Conservation (phyloP, 2,888 invertebrate species). For the Heliconius charithonia region DNA sequence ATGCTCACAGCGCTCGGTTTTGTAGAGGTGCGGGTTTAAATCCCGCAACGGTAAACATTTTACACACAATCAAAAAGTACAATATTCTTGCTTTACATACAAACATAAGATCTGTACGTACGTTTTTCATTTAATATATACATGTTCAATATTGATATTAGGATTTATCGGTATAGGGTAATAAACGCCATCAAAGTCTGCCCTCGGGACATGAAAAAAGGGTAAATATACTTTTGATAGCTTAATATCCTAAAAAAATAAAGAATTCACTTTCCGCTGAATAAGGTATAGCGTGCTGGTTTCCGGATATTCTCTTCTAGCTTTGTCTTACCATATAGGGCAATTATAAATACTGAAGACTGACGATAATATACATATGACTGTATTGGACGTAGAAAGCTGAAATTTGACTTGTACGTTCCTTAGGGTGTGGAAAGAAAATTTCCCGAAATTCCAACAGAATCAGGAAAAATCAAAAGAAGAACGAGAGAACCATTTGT, state of each 20-base stretch:
- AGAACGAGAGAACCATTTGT: not conserved
- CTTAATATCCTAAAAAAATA: not conserved
- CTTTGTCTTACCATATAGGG: not conserved
- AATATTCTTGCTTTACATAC: not conserved
- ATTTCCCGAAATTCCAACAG: too few relatives aligned
- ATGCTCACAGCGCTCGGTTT: too few relatives aligned
- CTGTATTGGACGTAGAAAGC: not conserved
- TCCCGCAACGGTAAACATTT: too few relatives aligned
- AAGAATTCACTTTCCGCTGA: not conserved
- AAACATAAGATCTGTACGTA: not conserved
- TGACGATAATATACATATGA: not conserved
- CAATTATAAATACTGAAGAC: not conserved
- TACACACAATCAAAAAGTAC: not conserved
- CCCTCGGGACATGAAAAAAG: slow-evolving; percentile 7
- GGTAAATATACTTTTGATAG: not conserved
- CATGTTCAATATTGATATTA: not conserved
- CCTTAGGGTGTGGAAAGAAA: not conserved
- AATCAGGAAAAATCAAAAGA: not conserved
- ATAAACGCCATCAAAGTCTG: slow-evolving; percentile 27
- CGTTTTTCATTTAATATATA: not conserved
- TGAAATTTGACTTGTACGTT: not conserved
- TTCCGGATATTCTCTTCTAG: not conserved
- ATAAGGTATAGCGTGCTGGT: not conserved
- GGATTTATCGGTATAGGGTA: slow-evolving; percentile 26
- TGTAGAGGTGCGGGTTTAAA: too few relatives aligned